These are phyloP conservation scores for Cherax quadricarinatus DNA, from an alignment of 1,140 invertebrate species.

Conservation along the genomic window DNA sequence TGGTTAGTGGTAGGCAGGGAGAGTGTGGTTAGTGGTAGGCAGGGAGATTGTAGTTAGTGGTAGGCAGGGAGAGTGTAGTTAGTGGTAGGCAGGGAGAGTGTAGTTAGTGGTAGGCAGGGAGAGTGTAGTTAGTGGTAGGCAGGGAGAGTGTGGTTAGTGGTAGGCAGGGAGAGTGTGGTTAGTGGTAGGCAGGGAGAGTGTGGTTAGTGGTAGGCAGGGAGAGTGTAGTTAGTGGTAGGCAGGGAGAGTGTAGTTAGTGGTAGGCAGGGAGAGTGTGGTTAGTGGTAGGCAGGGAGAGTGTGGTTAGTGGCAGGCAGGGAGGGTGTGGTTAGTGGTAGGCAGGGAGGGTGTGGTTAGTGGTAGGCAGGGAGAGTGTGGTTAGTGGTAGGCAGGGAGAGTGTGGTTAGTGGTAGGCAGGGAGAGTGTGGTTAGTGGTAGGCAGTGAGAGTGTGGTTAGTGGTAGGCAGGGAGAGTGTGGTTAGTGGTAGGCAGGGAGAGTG, in stretches of 20 bases:
- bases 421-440: not conserved
- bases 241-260: constrained; percentile 20
- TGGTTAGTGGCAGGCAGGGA: not conserved
- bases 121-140: constrained; percentile 15
- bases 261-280: constrained; percentile 13
- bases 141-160: not conserved
- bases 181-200: constrained; percentile 11
- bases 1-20: no score
- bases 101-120: not conserved
- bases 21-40: no score
- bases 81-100: constrained; percentile 5
- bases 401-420: not conserved
- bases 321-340: not conserved
- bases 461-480: not conserved
- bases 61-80: not conserved
- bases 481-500: no score
- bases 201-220: not conserved
- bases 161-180: not conserved
- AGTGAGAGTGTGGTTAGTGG: not conserved
- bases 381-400: not conserved
- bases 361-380: not conserved
- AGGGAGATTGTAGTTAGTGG: not conserved
- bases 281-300: not conserved
- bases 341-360: not conserved
- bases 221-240: not conserved